phyloP scores from a whole-genome alignment of 1,140 invertebrate species.

The Trichonephila clavipes region DNA sequence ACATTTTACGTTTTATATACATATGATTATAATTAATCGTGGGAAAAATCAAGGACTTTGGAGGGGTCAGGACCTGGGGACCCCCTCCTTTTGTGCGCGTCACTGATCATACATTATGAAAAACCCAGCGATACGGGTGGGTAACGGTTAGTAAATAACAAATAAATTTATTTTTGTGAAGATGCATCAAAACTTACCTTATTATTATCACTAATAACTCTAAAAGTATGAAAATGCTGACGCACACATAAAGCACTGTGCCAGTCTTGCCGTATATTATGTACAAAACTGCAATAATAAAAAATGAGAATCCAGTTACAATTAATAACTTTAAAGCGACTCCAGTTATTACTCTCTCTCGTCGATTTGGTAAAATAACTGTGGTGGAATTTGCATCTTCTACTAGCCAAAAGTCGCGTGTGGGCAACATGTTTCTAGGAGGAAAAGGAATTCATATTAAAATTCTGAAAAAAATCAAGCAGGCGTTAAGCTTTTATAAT shows the following conservation, averaged over 20 bases:
- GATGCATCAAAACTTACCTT: background rate
- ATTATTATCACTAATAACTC: background rate
- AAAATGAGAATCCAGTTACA: background rate
- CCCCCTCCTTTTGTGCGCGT: too few relatives aligned
- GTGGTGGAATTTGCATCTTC: background rate
- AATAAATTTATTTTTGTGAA: too few relatives aligned
- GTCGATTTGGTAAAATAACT: background rate
- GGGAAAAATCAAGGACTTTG: too few relatives aligned
- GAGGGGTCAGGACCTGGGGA: too few relatives aligned
- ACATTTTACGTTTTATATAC: too few relatives aligned
- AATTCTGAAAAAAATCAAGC: too few relatives aligned
- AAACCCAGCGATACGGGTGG: too few relatives aligned
- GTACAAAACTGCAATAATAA: background rate
- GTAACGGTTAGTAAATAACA: too few relatives aligned
- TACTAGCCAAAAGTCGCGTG: background rate
- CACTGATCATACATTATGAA: too few relatives aligned
- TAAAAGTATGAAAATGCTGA: background rate
- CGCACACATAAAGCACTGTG: background rate
- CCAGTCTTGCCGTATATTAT: background rate
- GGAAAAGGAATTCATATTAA: background rate
- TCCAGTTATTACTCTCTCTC: background rate
- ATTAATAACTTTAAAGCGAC: background rate
- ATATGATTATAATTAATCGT: too few relatives aligned
- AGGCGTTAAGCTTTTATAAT: too few relatives aligned
- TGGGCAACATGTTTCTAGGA: background rate